phyloP scores from a whole-genome alignment of 2,888 invertebrate species.

The Hymenopus coronatus region DNA sequence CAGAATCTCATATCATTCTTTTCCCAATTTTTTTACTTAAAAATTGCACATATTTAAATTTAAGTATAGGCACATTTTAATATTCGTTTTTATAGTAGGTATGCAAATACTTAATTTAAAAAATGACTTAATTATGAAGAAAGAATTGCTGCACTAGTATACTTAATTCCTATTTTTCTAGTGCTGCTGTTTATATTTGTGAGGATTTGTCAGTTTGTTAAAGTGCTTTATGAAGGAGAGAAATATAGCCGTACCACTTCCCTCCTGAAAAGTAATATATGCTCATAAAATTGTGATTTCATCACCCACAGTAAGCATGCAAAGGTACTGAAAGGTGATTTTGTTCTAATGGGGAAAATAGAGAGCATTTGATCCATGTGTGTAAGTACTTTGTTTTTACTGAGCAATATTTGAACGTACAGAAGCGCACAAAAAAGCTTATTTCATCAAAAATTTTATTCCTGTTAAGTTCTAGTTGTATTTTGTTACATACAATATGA shows the following conservation, averaged over 20 bases:
- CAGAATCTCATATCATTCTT: neutral
- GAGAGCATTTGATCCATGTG: neutral
- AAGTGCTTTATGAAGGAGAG: neutral
- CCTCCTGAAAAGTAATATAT: neutral
- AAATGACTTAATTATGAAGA: neutral
- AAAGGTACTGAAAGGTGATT: neutral
- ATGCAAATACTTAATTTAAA: neutral
- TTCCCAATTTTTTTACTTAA: neutral
- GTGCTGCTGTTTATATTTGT: neutral
- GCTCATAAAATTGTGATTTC: neutral
- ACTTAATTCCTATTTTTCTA: neutral
- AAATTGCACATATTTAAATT: neutral
- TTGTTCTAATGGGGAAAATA: neutral
- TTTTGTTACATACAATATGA: neutral
- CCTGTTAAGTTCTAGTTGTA: neutral
- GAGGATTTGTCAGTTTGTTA: neutral
- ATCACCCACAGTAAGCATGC: neutral
- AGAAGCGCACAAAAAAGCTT: conserved; percentile 18
- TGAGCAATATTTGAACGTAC: neutral
- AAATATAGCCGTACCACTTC: neutral
- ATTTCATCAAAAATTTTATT: conserved; percentile 7
- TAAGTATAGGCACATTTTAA: neutral
- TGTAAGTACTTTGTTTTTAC: conserved; percentile 1
- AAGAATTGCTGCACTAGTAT: neutral
- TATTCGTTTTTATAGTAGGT: neutral